A percentile compares a stretch with the other conserved stretches of the same genome.
phyloP scores from a whole-genome alignment of 2,797 vertebrate genomes.

The Tenualosa ilisha region DNA sequence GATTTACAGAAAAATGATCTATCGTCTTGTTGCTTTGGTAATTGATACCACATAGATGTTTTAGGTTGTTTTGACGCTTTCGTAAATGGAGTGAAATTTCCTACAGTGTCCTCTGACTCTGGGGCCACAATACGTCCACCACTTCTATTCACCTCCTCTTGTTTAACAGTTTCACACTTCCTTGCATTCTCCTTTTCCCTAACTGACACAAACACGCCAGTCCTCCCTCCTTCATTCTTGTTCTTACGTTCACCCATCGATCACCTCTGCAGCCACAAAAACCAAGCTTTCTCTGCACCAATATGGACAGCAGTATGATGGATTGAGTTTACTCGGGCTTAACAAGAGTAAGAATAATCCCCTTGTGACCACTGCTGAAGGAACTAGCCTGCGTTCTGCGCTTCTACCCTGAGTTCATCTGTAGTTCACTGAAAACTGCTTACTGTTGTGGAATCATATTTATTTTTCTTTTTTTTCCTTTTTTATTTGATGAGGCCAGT shows the following conservation, averaged over 20 bases:
- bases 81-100: neutral
- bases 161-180: neutral
- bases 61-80: neutral
- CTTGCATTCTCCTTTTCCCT: neutral
- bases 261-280: neutral
- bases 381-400: neutral
- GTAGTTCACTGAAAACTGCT: neutral
- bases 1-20: neutral
- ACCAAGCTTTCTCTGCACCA: neutral
- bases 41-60: too few relatives aligned
- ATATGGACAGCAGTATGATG: neutral
- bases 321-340: constrained; percentile 6
- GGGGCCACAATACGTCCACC: neutral
- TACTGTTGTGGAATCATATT: neutral
- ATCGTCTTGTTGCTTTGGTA: too few relatives aligned
- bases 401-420: neutral
- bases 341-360: neutral
- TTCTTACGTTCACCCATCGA: neutral
- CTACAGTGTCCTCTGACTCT: neutral
- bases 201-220: neutral
- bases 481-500: neutral
- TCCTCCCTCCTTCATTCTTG: neutral
- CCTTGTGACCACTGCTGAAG: neutral
- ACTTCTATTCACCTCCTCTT: neutral
- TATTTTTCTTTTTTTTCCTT: neutral